Conservation (phyloP, 1,140 invertebrate genomes). For the Listronotus bonariensis region DNA sequence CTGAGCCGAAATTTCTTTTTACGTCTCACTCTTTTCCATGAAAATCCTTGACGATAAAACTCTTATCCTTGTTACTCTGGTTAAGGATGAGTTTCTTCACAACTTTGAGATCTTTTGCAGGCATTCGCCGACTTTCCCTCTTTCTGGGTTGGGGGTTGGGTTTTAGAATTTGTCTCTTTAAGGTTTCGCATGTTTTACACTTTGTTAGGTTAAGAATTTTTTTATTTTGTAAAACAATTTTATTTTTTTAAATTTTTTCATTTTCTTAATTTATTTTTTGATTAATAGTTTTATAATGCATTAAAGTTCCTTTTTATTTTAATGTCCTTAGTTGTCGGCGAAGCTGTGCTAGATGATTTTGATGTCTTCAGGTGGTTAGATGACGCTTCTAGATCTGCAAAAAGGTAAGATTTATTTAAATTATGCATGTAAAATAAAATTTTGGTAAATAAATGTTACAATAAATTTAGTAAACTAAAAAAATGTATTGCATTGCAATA, state of each 20-base stretch:
- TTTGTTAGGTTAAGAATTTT: constrained; percentile 15
- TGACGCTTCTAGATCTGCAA: not conserved
- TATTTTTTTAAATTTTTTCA: too few relatives aligned
- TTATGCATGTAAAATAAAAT: not conserved
- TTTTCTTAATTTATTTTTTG: too few relatives aligned
- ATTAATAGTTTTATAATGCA: too few relatives aligned
- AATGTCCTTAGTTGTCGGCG: constrained; percentile 14
- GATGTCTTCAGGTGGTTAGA: constrained; percentile 12
- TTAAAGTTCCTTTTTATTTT: constrained; percentile 2
- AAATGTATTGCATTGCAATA: too few relatives aligned
- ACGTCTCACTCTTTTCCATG: not conserved
- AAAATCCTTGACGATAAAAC: not conserved
- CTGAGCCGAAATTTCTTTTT: constrained; percentile 12
- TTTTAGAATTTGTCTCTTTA: not conserved
- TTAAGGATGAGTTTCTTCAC: not conserved
- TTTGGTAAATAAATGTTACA: too few relatives aligned
- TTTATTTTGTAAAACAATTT: too few relatives aligned
- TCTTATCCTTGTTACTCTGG: not conserved
- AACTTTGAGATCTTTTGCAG: constrained; percentile 22
- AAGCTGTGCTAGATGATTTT: constrained; percentile 14
- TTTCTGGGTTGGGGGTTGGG: constrained; percentile 9
- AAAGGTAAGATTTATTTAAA: constrained; percentile 15
- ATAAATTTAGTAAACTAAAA: too few relatives aligned
- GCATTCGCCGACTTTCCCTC: constrained; percentile 36
- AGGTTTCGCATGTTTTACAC: not conserved